phyloP scores from a whole-genome alignment of 2,113 vertebrate genomes.

The Aramus guarauna region DNA sequence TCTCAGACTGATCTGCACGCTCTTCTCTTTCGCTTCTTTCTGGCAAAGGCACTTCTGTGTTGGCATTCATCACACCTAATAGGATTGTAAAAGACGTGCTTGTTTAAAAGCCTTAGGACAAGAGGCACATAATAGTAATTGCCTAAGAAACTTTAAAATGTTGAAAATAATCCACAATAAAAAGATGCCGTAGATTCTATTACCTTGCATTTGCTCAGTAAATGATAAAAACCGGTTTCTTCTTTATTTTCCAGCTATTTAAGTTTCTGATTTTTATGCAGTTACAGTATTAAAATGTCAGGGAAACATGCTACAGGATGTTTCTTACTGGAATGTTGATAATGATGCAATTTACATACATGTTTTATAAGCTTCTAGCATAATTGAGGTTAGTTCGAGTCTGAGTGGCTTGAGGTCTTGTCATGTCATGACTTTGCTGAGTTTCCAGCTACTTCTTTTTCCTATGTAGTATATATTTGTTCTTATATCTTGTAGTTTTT shows the following conservation, averaged over 20 bases:
- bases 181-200: neutral
- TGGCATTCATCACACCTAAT: neutral
- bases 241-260: neutral
- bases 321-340: neutral
- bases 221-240: neutral
- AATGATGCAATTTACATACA: neutral
- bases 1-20: neutral
- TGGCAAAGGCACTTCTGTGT: neutral
- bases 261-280: neutral
- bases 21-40: neutral
- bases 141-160: neutral
- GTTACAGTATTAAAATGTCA: neutral
- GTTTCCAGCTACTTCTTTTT: neutral
- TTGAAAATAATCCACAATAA: neutral
- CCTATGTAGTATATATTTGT: neutral
- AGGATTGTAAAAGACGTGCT: neutral
- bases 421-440: neutral
- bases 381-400: neutral
- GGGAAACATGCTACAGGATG: neutral
- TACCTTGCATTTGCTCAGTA: neutral
- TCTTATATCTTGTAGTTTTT: neutral
- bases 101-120: neutral
- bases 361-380: neutral
- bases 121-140: neutral
- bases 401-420: neutral